Base-by-base conservation (phyloP, 2,888 invertebrate genomes). In the Empis stercorea region DNA sequence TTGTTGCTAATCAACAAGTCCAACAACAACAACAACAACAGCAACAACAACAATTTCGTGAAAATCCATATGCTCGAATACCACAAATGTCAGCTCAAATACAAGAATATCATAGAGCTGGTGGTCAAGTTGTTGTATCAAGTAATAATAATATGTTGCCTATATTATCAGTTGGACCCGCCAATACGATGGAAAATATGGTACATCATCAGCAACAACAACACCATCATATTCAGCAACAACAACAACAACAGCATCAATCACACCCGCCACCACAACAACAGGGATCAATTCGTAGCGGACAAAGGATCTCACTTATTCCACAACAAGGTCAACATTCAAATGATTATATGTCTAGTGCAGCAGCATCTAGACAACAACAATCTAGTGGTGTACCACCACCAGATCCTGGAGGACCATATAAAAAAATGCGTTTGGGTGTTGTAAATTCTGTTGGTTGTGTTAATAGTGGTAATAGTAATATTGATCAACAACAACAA, bases 301-400 rank as follows among this genome's bases (percentile, higher is more conserved):
- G 44, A 51, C 48, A 73, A 63, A 71, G 79, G 64, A 78, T 85
- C 71, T 83, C 83, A 48, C 73, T 84, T 64, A 74, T 84, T 63
- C 78, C 79, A 55, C 74, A 76, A 56, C 76, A 54, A 51, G 48
- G 75, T 45, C 72, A 72, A 56, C 72, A 65, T 51, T 54, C 61
- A 54, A 62, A 56, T 55, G 73, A 59, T 59, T 73, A 55, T 66
- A 67, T 59, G 64, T 56, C 61, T 47, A 65, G 60, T 56, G 57
- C 59, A 41, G 57, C 57, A 34, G 59, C 57, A 30, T 56, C 49
- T 11, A 59, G 55, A 44, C 57, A 61, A 40, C 63, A 72, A 67
- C 71, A 71, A 69, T 27, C 23, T 42, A 37, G 20, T n/a, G 43
- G 15, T 42, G 27, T 20, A n/a, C 23, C 34, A 42, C 2, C 53